A percentile compares a stretch with the other conserved stretches of the same genome.
Conservation (phyloP, 2,797 vertebrate species). For the Hemibagrus guttatus region DNA sequence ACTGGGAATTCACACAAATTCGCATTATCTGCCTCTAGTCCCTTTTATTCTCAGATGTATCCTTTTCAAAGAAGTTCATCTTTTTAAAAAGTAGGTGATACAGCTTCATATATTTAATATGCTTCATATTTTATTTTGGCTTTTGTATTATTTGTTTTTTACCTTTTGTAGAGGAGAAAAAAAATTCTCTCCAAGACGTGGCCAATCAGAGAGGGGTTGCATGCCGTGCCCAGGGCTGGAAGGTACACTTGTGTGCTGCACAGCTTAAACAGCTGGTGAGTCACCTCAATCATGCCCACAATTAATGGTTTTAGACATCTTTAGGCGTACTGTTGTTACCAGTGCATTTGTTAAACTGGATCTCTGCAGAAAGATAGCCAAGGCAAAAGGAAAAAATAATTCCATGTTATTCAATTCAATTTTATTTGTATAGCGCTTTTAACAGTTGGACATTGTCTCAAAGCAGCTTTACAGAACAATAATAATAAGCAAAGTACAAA, state of each 20-base stretch:
- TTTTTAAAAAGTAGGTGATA: background rate
- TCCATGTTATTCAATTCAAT: background rate
- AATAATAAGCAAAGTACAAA: too few species aligned
- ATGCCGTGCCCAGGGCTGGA: constrained; percentile 97
- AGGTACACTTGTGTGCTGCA: constrained; percentile 95
- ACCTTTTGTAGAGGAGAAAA: constrained; percentile 90
- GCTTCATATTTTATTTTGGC: background rate
- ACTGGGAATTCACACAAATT: background rate
- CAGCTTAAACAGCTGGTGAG: constrained; percentile 95
- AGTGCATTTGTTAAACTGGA: background rate
- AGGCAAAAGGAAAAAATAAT: background rate
- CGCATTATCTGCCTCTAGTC: background rate
- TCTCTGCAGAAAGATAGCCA: background rate
- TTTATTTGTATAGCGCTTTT: too few species aligned
- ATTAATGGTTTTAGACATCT: background rate
- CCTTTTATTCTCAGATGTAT: background rate
- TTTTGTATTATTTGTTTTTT: background rate
- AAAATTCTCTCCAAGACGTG: constrained; percentile 92
- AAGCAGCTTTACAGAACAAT: too few species aligned
- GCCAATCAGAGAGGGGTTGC: constrained; percentile 97
- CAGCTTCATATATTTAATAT: background rate
- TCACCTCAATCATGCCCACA: constrained; percentile 33
- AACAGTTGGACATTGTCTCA: too few species aligned
- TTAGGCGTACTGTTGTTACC: background rate
- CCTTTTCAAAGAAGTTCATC: background rate